Conservation (phyloP, 2,797 vertebrate genomes). For the Coranthus polyacanthus region DNA sequence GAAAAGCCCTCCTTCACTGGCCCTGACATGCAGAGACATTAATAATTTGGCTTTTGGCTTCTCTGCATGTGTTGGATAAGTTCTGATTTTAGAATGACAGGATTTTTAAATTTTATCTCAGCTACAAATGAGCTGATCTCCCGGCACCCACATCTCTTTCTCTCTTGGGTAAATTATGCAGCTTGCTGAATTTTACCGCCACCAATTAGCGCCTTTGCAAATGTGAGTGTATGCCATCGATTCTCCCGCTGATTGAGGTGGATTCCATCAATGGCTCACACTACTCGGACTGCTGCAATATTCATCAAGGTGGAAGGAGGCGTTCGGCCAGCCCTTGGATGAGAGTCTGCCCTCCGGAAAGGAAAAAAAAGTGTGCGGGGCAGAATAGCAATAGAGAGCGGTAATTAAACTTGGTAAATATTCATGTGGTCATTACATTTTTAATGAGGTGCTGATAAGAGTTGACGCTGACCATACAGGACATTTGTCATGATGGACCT, state of each 20-base stretch:
- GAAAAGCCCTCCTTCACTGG: constrained; percentile 24
- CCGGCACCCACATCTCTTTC: constrained; percentile 26
- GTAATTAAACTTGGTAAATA: constrained; percentile 84
- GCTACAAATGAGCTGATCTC: constrained; percentile 61
- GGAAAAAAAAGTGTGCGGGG: constrained; percentile 36
- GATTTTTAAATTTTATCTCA: constrained; percentile 44
- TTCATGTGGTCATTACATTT: constrained; percentile 84
- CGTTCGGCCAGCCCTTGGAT: constrained; percentile 49
- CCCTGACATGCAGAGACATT: constrained; percentile 48
- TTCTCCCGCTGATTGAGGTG: constrained; percentile 76
- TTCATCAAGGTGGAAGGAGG: constrained; percentile 80
- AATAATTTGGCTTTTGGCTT: constrained; percentile 57
- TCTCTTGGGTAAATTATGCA: constrained; percentile 70
- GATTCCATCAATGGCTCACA: constrained; percentile 66
- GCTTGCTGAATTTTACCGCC: constrained; percentile 68
- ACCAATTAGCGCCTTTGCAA: constrained; percentile 76
- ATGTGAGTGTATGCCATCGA: constrained; percentile 75
- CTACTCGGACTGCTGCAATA: constrained; percentile 75
- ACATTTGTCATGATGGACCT: constrained; percentile 71
- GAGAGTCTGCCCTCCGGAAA: constrained; percentile 67
- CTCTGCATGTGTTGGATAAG: constrained; percentile 44
- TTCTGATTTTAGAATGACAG: constrained; percentile 57
- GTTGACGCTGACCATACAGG: constrained; percentile 74
- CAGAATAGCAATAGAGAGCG: constrained; percentile 59
- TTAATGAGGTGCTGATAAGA: constrained; percentile 81